Evolutionary conservation across 2,888 invertebrate species (phyloP), one percentile per base, ranked within the genome.

Genomic region (Thymelicus acteon): DNA sequence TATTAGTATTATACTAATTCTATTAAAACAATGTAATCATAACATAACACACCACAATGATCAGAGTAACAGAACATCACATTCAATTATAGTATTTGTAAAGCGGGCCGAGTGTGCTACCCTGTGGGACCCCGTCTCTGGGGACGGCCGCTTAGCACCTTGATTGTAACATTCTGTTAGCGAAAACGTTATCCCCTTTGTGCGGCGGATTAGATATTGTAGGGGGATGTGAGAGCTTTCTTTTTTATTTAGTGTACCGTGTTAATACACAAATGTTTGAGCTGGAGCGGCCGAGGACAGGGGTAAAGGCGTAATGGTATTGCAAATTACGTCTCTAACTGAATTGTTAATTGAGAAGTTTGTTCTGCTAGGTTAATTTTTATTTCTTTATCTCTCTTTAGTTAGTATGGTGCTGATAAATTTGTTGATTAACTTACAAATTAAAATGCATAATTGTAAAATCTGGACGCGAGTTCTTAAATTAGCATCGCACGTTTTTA

Each of bases 161-260:
- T 76, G 74, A 77, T 79, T 73, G 74, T 75, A 73, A 70, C 75
- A 72, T 71, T 72, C 72, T 72, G 76, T 77, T 75, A 72, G 72
- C 77, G 72, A 69, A 65, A 71, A 76, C 75, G 73, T 78, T 76
- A 77, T 77, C 78, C 78, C 77, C 76, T 77, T 78, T 77, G 76
- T 79, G 77, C 69, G 72, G 66, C 72, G 75, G 79, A 79, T 79
- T 79, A 80, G 77, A 76, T 72, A 71, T 72, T 74, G 76, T 74
- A 72, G 65, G 64, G 72, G 65, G 69, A 66, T 47, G 72, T 67
- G 47, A 65, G 71, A 61, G 71, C 61, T 61, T 60, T 70, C 65
- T 71, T 71, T 71, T 71, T 71, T 71, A 66, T 71, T 65, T 71
- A 71, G 71, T 66, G 66, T 71, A 71, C 54, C 66, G 71, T 65